phyloP scores from a whole-genome alignment of 2,888 invertebrate species.

The Eledone cirrhosa region DNA sequence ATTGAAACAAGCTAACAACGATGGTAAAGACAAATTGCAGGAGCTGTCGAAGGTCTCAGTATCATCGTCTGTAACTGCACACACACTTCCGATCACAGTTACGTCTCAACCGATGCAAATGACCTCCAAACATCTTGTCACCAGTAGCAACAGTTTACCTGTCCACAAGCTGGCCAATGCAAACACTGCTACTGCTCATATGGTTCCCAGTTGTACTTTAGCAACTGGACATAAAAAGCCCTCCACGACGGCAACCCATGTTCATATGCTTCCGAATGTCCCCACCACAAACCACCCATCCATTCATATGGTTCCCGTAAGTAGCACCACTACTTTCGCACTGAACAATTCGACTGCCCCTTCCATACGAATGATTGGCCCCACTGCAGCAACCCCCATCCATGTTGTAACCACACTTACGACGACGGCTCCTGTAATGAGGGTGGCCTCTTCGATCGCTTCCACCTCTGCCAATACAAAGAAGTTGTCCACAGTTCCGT shows the following conservation, averaged over 20 bases:
- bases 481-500: constrained; percentile 5
- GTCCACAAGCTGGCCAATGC: constrained; percentile 13
- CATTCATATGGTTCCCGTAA: constrained; percentile 24
- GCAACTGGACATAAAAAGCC: constrained; percentile 11
- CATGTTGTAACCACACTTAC: constrained; percentile 17
- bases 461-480: constrained; percentile 8
- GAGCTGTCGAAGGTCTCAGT: constrained; percentile 11
- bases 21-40: not conserved
- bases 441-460: not conserved
- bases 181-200: constrained; percentile 21
- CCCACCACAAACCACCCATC: constrained; percentile 1
- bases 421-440: not conserved
- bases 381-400: not conserved
- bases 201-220: constrained; percentile 24
- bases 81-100: constrained; percentile 19
- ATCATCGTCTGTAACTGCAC: not conserved
- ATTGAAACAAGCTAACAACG: not conserved
- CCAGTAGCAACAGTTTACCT: constrained; percentile 22
- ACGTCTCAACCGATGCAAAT: constrained; percentile 19
- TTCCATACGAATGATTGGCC: constrained; percentile 19
- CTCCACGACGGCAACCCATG: not conserved
- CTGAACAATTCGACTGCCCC: not conserved
- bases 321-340: constrained; percentile 1
- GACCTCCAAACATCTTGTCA: constrained; percentile 20
- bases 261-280: constrained; percentile 3